These are phyloP conservation scores for Chloroceryle aenea DNA, from an alignment of 2,113 vertebrate genomes.

Conservation along the genomic window DNA sequence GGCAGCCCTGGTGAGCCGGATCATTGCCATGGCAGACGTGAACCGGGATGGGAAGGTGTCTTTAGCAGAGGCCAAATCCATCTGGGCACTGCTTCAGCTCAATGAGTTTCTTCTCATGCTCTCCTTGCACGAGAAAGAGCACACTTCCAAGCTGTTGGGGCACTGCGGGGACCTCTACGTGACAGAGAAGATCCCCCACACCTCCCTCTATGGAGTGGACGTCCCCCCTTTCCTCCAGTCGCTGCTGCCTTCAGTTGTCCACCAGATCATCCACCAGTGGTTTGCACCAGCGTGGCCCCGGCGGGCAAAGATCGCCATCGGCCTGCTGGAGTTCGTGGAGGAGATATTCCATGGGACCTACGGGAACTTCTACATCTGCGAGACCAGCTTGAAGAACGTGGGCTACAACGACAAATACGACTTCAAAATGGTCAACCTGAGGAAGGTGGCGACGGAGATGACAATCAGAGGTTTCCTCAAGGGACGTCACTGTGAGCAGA, in stretches of 20 bases:
- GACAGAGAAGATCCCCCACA: conserved; percentile 85
- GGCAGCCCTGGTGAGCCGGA: conserved; percentile 79
- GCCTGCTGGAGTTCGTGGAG: conserved; percentile 94
- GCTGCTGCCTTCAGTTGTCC: conserved; percentile 82
- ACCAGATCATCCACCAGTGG: conserved; percentile 88
- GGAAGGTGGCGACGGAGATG: conserved; percentile 87
- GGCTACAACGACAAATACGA: conserved; percentile 91
- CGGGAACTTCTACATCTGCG: conserved; percentile 94
- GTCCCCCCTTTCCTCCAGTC: conserved; percentile 83
- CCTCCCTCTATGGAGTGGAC: conserved; percentile 83
- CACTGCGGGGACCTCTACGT: conserved; percentile 93
- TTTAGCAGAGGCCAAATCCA: conserved; percentile 92
- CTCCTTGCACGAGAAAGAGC: conserved; percentile 89
- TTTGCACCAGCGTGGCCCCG: conserved; percentile 91
- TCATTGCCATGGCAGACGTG: conserved; percentile 89
- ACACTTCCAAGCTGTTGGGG: conserved; percentile 88
- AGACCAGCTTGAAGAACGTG: conserved; percentile 84
- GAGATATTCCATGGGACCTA: conserved; percentile 95
- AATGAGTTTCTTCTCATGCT: conserved; percentile 93
- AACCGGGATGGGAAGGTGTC: conserved; percentile 91
- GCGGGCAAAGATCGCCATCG: conserved; percentile 90
- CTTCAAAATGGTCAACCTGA: conserved; percentile 93
- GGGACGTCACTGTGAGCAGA: conserved; percentile 89
- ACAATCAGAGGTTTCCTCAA: conserved; percentile 85
- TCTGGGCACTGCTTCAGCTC: conserved; percentile 93